Conservation (phyloP, 2,113 vertebrate genomes). For the Leptobrachium leishanense region DNA sequence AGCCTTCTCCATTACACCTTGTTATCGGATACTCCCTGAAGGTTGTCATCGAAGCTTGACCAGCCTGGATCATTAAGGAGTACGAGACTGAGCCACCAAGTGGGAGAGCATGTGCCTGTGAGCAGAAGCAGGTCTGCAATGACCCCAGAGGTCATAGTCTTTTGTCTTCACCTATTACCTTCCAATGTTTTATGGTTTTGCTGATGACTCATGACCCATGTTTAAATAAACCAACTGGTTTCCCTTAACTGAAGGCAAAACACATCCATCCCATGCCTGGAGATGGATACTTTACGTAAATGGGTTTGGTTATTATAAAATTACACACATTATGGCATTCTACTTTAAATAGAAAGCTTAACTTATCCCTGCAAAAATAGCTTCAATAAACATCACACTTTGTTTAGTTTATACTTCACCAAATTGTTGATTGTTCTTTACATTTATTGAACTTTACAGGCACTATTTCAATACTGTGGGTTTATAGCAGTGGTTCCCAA, state of each 20-base stretch:
- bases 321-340: too few relatives aligned
- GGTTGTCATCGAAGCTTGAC: neutral
- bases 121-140: neutral
- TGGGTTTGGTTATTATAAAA: neutral
- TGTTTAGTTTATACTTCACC: too few relatives aligned
- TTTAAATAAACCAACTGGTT: neutral
- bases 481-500: too few relatives aligned
- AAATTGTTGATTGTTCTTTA: too few relatives aligned
- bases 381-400: too few relatives aligned
- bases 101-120: neutral
- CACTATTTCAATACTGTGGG: too few relatives aligned
- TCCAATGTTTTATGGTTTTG: conserved; percentile 1
- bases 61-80: neutral
- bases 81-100: neutral
- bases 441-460: too few relatives aligned
- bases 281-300: neutral
- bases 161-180: conserved; percentile 7
- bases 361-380: too few relatives aligned
- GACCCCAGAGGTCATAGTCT: conserved; percentile 3
- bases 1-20: neutral
- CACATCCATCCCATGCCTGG: neutral
- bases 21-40: conserved; percentile 14
- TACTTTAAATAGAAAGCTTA: too few relatives aligned
- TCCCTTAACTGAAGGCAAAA: neutral
- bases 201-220: neutral